Conservation (phyloP, 2,888 invertebrate species). For the Lepas anatifera region DNA sequence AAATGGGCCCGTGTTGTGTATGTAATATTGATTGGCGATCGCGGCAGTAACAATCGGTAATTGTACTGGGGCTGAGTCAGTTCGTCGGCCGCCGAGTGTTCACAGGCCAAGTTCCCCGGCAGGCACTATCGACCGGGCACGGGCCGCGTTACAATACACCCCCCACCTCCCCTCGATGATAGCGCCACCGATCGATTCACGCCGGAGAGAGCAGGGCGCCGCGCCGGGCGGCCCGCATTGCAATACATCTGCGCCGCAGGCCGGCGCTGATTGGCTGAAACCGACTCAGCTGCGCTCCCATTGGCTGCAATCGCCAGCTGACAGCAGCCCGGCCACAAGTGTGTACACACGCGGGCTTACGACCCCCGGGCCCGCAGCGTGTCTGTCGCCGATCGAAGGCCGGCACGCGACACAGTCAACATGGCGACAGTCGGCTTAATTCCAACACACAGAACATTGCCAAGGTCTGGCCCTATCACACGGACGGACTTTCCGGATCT, state of each 20-base stretch:
- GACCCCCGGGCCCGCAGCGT: not conserved
- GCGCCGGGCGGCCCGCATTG: constrained; percentile 2
- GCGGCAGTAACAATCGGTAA: not conserved
- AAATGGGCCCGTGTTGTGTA: not conserved
- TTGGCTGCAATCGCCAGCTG: constrained; percentile 8
- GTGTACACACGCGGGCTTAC: not conserved
- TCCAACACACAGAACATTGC: too few species aligned
- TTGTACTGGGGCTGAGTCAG: not conserved
- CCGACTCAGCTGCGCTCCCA: not conserved
- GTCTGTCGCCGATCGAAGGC: too few species aligned
- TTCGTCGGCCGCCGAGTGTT: too few species aligned
- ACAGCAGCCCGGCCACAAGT: not conserved
- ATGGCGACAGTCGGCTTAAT: too few species aligned
- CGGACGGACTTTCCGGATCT: too few species aligned
- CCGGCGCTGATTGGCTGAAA: not conserved
- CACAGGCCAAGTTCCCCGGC: too few species aligned
- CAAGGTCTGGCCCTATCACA: too few species aligned
- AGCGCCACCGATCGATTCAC: not conserved
- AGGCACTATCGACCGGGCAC: not conserved
- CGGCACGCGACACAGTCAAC: too few species aligned
- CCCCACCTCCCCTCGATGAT: not conserved
- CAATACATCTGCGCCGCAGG: not conserved
- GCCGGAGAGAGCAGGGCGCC: not conserved
- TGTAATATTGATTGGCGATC: not conserved
- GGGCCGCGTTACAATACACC: not conserved